Evolutionary conservation across 37 sponge, comb jelly and placozoan species (phyloP), one percentile per base, ranked within the genome.

Genomic region (Geodia barretti): DNA sequence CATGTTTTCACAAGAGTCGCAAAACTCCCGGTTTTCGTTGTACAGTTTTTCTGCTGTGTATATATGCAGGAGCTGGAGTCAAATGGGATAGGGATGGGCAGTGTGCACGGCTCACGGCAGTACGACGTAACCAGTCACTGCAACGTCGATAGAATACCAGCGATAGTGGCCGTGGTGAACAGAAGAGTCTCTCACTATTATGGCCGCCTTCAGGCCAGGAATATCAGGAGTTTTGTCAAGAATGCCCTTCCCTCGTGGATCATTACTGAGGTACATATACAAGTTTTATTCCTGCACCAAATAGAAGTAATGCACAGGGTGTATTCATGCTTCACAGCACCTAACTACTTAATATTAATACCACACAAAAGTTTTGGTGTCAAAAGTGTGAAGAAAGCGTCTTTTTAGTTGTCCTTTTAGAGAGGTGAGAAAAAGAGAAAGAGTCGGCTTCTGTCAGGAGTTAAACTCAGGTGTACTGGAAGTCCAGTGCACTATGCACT

Each of bases 121-220:
- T 68, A 71, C 24, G 54, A 32, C 32, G 64, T 92, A 28, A 39
- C 66, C 30, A 30, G 39, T 35, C 68, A 83, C 59, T 80, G 87
- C 32, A 70, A 85, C 0, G 89, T 92, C 38, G 61, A 43, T 34
- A 26, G 66, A n/a, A 89, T 87, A 1, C 92, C 92, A 0, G 24
- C 89, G 2, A 35, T 92, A 28, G 84, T 92, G 71, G 75, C 70
- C 26, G 84, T 92, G 60, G 75, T 80, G 20, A 70, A 85, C 24
- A 77, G 85, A 11, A 47, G 74, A 34, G 79, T 84, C 20, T 14
- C 47, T 8, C 79, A 68, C 43, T 80, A 61, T 42, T 20, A 73
- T n/a, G 85, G 86, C 11, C 41, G 29, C 41, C 14, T 75, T 24
- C 41, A 64, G 42, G 30, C 39, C 4, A 23, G 59, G 2, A 34